These are phyloP conservation scores for Pteruthius melanotis DNA, from an alignment of 2,113 vertebrate genomes.

Conservation along the genomic window DNA sequence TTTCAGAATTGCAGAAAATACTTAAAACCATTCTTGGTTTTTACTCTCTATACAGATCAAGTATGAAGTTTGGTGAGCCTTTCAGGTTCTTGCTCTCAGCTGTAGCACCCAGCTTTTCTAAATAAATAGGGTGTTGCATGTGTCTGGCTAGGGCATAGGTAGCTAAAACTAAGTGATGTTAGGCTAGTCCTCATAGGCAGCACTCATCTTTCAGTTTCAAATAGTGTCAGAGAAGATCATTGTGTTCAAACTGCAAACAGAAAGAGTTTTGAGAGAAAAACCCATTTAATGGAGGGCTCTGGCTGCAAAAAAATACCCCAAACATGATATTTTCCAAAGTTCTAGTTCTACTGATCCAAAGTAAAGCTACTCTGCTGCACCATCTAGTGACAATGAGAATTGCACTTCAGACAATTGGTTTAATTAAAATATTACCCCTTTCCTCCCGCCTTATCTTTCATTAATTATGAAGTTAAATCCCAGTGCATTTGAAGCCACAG, in stretches of 20 bases:
- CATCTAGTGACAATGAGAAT: slow-evolving; percentile 56
- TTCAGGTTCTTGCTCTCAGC: background rate
- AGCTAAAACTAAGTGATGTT: background rate
- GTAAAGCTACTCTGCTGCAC: slow-evolving; percentile 56
- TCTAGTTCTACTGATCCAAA: slow-evolving; percentile 25
- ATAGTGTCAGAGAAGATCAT: background rate
- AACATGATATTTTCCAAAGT: background rate
- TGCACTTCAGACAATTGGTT: background rate
- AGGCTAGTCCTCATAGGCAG: background rate
- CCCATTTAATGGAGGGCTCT: background rate
- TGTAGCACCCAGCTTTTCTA: background rate
- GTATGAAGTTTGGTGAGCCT: background rate
- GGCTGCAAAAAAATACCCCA: background rate
- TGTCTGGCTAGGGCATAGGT: background rate
- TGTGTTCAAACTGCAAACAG: background rate
- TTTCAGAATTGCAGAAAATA: background rate
- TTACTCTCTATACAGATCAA: background rate
- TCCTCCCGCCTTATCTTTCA: background rate
- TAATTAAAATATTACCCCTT: slow-evolving; percentile 13
- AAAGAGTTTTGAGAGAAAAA: background rate
- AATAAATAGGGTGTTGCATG: background rate
- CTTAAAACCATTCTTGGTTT: background rate
- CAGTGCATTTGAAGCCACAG: background rate
- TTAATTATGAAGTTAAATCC: background rate
- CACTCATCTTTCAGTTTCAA: background rate